phyloP scores from a whole-genome alignment of 2,113 vertebrate species.

The Jaculus jaculus region DNA sequence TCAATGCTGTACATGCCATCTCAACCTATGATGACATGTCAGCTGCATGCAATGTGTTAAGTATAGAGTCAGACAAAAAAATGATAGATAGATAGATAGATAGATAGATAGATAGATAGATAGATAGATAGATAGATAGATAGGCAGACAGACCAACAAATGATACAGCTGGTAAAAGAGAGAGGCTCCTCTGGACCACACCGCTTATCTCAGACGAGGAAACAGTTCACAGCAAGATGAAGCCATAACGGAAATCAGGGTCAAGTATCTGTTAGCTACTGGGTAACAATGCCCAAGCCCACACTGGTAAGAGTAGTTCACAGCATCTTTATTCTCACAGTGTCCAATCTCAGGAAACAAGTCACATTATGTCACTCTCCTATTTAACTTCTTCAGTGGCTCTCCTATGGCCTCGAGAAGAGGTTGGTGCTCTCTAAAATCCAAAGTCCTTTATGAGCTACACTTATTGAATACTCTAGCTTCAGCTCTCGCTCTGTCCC shows the following conservation, averaged over 20 bases:
- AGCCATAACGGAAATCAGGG: neutral
- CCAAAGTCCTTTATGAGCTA: neutral
- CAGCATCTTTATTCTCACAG: neutral
- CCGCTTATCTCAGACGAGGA: neutral
- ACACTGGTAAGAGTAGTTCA: neutral
- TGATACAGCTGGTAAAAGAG: neutral
- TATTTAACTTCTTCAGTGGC: neutral
- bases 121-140: conserved; percentile 18
- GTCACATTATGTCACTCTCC: neutral
- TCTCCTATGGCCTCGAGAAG: conserved; percentile 20
- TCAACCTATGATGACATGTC: conserved; percentile 25
- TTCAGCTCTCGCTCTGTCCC: neutral
- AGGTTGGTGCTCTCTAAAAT: neutral
- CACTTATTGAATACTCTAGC: neutral
- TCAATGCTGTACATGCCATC: neutral
- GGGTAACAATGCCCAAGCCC: neutral
- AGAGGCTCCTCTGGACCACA: neutral
- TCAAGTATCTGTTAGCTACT: neutral
- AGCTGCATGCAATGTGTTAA: conserved; percentile 18
- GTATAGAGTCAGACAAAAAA: neutral
- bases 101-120: neutral
- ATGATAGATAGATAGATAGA: neutral
- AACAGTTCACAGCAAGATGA: neutral
- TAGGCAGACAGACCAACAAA: neutral
- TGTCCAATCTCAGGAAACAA: neutral